Evolutionary conservation across 1,140 invertebrate species (phyloP), one percentile per base, ranked within the genome.

Genomic region (Cydia strobilella): DNA sequence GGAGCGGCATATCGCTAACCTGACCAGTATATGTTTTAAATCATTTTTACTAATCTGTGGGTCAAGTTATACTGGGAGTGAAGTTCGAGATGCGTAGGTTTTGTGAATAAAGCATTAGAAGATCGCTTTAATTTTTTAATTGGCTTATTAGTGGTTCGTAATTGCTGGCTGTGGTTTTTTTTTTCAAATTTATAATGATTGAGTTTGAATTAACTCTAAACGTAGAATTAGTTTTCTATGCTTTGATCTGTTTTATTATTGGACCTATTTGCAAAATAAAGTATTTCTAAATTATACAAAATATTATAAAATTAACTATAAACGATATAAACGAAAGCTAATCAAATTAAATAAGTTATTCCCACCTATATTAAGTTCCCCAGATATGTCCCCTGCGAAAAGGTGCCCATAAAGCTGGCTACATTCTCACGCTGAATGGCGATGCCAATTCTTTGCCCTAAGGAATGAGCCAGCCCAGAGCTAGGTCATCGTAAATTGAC

Each of bases 91-190:
- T 23, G 54, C 1, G 54, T 23, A n/a, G 0, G 54, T 23, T 59
- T 59, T 59, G 18, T 23, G 48, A 51, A 18, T 51, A 7, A 20
- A 23, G n/a, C 54, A 9, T 69, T 69, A n/a, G 63, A 66, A 66
- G 65, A 35, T 69, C 65, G 65, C 27, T 69, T 69, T 69, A 69
- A 69, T 69, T 69, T 69, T 69, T 69, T 69, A 69, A 69, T 69
- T 69, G 65, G 65, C 65, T 69, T 69, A 69, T 69, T 69, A 69
- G 65, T 39, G 15, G 65, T 69, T 35, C 10, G n/a, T 69, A 69
- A 69, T 69, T 69, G 65, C 65, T 69, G 65, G 25, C 27, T 10
- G 15, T n/a, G n/a, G n/a, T 69, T 69, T 69, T 39, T 66, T 69
- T 65, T 3, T 59, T 23, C 10, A 7, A 20, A 12, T 10, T 59